Evolutionary conservation across 1,140 invertebrate genomes (phyloP).

Genomic region (Lepidotrigona ventralis): DNA sequence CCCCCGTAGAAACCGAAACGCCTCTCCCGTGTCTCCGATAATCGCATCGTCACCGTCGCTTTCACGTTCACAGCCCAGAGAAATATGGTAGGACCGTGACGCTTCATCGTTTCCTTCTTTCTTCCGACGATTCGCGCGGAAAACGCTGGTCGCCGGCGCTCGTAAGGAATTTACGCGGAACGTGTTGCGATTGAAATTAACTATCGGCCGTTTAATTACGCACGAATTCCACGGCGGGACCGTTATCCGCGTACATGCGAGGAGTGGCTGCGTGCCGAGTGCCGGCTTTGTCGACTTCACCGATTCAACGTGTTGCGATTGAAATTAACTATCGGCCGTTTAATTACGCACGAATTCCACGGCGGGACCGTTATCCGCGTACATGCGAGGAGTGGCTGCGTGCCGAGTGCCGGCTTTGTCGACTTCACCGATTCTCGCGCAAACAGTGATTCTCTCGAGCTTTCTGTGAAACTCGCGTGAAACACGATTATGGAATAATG

Average conservation of each 20-base stretch:
- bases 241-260: not conserved
- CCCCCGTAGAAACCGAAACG: conserved; percentile 72
- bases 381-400: conserved; percentile 6
- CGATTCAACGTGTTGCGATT: not conserved
- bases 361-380: not conserved
- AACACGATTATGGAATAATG: not conserved
- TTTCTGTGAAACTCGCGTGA: not conserved
- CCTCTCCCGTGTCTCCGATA: conserved; percentile 71
- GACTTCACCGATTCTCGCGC: not conserved
- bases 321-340: not conserved
- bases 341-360: conserved; percentile 23
- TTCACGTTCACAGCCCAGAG: not conserved
- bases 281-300: not conserved
- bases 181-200: not conserved
- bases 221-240: not conserved
- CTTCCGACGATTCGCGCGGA: conserved; percentile 9
- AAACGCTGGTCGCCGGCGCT: not conserved
- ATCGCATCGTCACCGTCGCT: conserved; percentile 69
- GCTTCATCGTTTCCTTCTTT: conserved; percentile 13
- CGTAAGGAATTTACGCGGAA: not conserved
- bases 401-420: not conserved
- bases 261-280: not conserved
- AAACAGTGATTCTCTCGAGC: no score
- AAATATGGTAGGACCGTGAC: not conserved
- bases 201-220: conserved; percentile 4